Evolutionary conservation across 53 echinoderm and acorn worm species (phyloP).

Genomic region (Luidia sarsii): DNA sequence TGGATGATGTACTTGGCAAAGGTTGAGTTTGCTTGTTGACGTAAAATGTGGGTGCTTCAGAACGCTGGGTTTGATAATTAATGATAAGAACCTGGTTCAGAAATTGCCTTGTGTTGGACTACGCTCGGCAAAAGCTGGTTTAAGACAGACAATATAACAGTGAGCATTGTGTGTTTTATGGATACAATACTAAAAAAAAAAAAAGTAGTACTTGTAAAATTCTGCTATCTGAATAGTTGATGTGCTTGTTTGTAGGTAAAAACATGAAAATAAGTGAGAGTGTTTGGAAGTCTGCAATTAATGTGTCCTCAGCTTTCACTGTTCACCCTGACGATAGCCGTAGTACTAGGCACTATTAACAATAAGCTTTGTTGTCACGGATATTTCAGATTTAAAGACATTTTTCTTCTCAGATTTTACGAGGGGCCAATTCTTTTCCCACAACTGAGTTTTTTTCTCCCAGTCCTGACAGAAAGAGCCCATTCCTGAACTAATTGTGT

Average conservation of each 20-base stretch:
- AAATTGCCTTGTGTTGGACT: neutral
- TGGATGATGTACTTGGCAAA: too few species aligned
- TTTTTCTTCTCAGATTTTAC: neutral
- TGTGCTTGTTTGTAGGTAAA: conserved; percentile 48
- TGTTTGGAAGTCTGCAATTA: conserved; percentile 14
- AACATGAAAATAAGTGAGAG: conserved; percentile 11
- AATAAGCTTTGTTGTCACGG: neutral
- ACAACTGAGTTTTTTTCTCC: too few species aligned
- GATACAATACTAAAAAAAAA: conserved; percentile 14
- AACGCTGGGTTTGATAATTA: too few species aligned
- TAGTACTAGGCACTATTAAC: conserved; percentile 10
- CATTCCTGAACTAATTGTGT: too few species aligned
- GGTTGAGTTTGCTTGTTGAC: too few species aligned
- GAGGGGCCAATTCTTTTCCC: conserved; percentile 22
- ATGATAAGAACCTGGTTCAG: too few species aligned
- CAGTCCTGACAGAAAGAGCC: too few species aligned
- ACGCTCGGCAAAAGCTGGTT: conserved; percentile 1
- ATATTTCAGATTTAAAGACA: neutral
- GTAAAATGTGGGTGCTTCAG: too few species aligned
- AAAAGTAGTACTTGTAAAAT: conserved; percentile 48
- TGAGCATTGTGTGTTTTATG: conserved; percentile 13
- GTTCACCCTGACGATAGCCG: neutral
- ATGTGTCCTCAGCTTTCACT: neutral
- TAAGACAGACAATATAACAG: conserved; percentile 9
- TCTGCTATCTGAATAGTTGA: conserved; percentile 30